Conservation (phyloP, 1,140 invertebrate genomes). For the Chrysopa pallens region DNA sequence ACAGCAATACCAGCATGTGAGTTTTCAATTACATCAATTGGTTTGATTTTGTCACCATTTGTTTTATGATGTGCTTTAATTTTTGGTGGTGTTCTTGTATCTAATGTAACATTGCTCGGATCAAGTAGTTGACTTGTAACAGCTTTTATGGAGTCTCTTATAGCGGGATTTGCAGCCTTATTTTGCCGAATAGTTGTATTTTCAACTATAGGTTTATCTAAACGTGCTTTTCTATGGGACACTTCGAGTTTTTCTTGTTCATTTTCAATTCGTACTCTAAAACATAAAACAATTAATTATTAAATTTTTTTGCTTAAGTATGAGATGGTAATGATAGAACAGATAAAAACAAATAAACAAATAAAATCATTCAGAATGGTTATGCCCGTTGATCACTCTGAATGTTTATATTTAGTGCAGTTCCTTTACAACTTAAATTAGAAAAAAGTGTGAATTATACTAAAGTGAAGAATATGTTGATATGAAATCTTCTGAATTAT, state of each 20-base stretch:
- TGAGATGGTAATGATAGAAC: too few relatives aligned
- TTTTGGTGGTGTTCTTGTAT: conserved; percentile 40
- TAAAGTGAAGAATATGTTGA: too few relatives aligned
- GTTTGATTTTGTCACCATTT: conserved; percentile 21
- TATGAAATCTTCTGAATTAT: too few relatives aligned
- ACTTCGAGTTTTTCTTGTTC: background rate
- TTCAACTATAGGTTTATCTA: background rate
- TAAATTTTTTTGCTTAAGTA: background rate
- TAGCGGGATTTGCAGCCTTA: conserved; percentile 20
- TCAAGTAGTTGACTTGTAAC: conserved; percentile 31
- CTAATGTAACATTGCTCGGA: conserved; percentile 25
- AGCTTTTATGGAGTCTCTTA: conserved; percentile 32
- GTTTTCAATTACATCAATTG: conserved; percentile 22
- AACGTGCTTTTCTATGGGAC: background rate
- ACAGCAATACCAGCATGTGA: conserved; percentile 35
- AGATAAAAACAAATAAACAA: too few relatives aligned
- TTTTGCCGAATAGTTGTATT: conserved; percentile 6
- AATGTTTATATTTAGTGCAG: too few relatives aligned
- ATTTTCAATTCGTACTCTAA: background rate
- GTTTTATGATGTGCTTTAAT: conserved; percentile 29
- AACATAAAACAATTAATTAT: background rate
- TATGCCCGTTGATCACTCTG: too few relatives aligned
- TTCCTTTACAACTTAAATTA: too few relatives aligned
- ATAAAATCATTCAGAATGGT: too few relatives aligned
- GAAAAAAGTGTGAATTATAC: too few relatives aligned